Evolutionary conservation across 1,140 invertebrate species (phyloP).

Genomic region (Cyclina sinensis): DNA sequence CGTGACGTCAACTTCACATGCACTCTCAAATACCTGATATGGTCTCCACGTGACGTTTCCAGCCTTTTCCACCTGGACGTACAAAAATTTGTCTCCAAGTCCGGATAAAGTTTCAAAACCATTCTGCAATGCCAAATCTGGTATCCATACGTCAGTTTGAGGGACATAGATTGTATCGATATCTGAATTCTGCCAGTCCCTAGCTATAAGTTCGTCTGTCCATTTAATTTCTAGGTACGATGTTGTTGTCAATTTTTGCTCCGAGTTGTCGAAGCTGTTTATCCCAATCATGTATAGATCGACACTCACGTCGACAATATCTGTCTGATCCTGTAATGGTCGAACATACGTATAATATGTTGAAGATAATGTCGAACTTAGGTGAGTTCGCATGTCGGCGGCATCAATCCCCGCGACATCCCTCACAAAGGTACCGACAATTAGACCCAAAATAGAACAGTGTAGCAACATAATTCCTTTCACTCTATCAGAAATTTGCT

Average conservation of each 20-base stretch:
- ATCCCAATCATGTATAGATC: conserved; percentile 63
- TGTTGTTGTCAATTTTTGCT: conserved; percentile 70
- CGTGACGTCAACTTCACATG: conserved; percentile 98
- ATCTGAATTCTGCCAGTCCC: neutral
- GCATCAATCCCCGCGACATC: neutral
- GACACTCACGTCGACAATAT: conserved; percentile 20
- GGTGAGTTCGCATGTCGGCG: conserved; percentile 27
- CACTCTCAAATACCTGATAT: conserved; percentile 95
- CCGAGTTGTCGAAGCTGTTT: conserved; percentile 59
- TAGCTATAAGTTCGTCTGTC: conserved; percentile 66
- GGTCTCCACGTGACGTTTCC: conserved; percentile 64
- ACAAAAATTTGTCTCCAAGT: conserved; percentile 59
- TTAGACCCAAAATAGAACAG: neutral
- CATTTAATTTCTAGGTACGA: conserved; percentile 64
- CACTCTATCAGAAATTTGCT: too few relatives aligned
- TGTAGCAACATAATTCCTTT: neutral
- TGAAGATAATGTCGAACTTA: conserved; percentile 14
- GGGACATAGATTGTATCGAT: conserved; percentile 44
- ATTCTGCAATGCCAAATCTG: conserved; percentile 69
- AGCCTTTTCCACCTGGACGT: conserved; percentile 23
- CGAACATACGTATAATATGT: conserved; percentile 46
- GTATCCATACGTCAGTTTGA: conserved; percentile 66
- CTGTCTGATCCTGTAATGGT: conserved; percentile 37
- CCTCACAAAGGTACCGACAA: neutral
- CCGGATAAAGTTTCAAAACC: conserved; percentile 60